Base-by-base conservation (phyloP, 2,113 vertebrate species). In the Chrysochloris asiatica region DNA sequence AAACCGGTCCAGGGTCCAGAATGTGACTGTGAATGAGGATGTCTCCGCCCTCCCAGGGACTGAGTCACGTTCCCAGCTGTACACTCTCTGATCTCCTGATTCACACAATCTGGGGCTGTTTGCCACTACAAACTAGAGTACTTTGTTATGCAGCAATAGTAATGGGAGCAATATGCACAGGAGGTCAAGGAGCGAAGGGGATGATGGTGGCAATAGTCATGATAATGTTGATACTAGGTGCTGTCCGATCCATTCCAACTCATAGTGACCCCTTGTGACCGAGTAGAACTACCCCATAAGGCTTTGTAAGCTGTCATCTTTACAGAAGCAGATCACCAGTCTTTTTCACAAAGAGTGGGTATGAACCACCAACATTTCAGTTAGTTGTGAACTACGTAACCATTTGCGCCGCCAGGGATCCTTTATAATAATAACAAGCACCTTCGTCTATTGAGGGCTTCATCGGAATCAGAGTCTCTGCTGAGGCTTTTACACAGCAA, bases 1-100 rank as follows among this genome's bases (percentile, higher is more conserved):
- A 9, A n/a, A 38, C 54, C 45, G 43, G 81, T 17, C 65, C 38
- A 9, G 48, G 41, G 24, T 45, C 30, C 54, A 45, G 24, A 30
- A 0, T 4, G 33, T 3, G 47, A 5, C 5, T 6, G 33, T 3
- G 47, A 5, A 3, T 6, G 19, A 65, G 76, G 56, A 12, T 28
- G 26, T 30, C 54, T 56, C 48, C 14, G 52, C 13, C 21, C 16
- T 38, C 14, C 36, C 28, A 0, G 22, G 19, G 3, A 0, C 50
- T 21, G 47, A 54, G 59, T 72, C 16, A 13, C 6, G 6, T 61
- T 56, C 54, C 41, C 14, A 5, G 10, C 21, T 13, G 17, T 11
- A 63, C 24, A 21, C 45, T 45, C 7, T 71, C 30, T 63, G 83
- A 87, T 67, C 30, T 59, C 61, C n/a, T 21, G 28, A 6, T 36